phyloP scores from a whole-genome alignment of 2,797 vertebrate genomes.

The Melanotaenia trifasciata region DNA sequence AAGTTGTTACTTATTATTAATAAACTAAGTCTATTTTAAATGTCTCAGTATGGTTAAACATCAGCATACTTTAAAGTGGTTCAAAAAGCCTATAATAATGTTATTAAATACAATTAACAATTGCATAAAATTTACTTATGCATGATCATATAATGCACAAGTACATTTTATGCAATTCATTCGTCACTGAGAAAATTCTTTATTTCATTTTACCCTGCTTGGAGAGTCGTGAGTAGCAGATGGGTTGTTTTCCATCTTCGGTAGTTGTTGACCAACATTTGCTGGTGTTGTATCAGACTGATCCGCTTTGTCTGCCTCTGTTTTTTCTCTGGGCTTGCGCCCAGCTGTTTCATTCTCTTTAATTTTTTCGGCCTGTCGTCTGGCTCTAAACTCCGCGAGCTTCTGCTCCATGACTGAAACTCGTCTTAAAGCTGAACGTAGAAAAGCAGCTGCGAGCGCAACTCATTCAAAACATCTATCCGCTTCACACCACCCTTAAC shows the following conservation, averaged over 20 bases:
- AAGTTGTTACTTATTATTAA: no score
- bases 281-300: constrained; percentile 3
- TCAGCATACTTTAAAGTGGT: neutral
- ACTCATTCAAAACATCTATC: neutral
- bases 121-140: no score
- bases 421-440: constrained; percentile 2
- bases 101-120: no score
- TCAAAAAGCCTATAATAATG: neutral
- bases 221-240: constrained; percentile 1
- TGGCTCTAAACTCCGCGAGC: constrained; percentile 82
- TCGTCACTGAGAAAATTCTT: neutral
- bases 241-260: constrained; percentile 1
- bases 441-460: neutral
- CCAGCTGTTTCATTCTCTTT: neutral
- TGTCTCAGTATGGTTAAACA: no score
- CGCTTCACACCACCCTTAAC: neutral
- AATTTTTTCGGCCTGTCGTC: constrained; percentile 62
- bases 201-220: constrained; percentile 35
- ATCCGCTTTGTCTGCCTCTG: neutral
- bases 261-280: neutral
- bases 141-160: neutral
- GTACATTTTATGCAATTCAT: no score
- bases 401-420: constrained; percentile 75
- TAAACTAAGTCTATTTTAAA: no score
- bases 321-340: neutral